Evolutionary conservation across 64 coral and sea anemone genomes (phyloP), one percentile per base, ranked within the genome.

Genomic region (Exaiptasia diaphana): DNA sequence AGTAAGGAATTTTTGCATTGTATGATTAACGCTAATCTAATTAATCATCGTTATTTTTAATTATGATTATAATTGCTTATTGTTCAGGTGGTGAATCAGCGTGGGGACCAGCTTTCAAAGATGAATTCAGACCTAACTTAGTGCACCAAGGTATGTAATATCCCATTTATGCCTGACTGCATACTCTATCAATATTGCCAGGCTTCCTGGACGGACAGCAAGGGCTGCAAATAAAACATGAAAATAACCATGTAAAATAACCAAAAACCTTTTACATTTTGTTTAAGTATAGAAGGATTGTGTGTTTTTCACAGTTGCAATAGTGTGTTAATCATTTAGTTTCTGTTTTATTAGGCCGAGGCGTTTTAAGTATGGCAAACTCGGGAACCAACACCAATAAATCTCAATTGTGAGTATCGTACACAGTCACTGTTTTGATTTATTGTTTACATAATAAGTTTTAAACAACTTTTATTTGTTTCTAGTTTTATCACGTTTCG

Each of bases 341-440:
- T 48, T 59, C 25, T 39, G 78, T 5, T 41, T 41, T 56, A 75
- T 14, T 39, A 93, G 90, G 90, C 21, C 76, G 90, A 29, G 90
- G 90, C 20, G 64, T 93, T 35, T 42, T 93, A 23, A 93, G 90
- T 79, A 93, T 93, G 90, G 90, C 90, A 31, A 93, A 93, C 53
- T 93, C 90, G 28, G 90, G 90, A 49, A 40, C 64, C 5, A 86
- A 87, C 29, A 93, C 90, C 12, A 93, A 93, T 33, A 93, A 93
- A 73, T 93, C 90, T 28, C 90, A 93, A 40, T 93, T 93, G 90
- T 93, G 53, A 86, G 82, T 81, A 17, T 18, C 24, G 20, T 35
- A 54, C 9, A 11, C 13, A 11, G 7, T 8, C 14, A 64, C 27
- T 64, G 13, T 46, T 46, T 7, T 46, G 15, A 46, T 15, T 46